These are phyloP conservation scores for Tetramorium simillimum DNA, from an alignment of 1,140 invertebrate species.

Conservation along the genomic window DNA sequence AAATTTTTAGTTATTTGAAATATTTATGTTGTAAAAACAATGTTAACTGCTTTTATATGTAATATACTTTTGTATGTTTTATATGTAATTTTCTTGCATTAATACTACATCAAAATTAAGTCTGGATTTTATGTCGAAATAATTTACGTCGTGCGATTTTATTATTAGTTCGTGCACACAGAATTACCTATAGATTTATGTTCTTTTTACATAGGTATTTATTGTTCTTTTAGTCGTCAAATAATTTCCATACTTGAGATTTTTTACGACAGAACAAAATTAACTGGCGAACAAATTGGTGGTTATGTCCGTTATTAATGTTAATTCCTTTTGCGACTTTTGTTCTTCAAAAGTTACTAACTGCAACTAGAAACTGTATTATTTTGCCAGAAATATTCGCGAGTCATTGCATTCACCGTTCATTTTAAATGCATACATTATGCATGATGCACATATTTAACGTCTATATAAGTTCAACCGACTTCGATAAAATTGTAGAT, in stretches of 20 bases:
- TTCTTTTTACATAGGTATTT: background rate
- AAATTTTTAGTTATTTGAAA: background rate
- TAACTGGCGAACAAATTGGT: background rate
- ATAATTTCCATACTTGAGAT: background rate
- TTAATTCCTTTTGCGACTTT: slow-evolving; percentile 18
- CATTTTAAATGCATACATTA: slow-evolving; percentile 21
- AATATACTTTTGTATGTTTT: background rate
- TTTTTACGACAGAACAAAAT: slow-evolving; percentile 9
- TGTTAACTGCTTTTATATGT: background rate
- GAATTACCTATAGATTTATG: background rate
- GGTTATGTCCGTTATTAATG: background rate
- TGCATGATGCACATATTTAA: slow-evolving; percentile 11
- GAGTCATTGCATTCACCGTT: background rate
- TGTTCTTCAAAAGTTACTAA: slow-evolving; percentile 4
- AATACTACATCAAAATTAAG: background rate
- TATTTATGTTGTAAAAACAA: background rate
- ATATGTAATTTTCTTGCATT: background rate
- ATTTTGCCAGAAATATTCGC: background rate
- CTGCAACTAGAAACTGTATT: slow-evolving; percentile 2
- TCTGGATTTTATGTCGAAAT: background rate
- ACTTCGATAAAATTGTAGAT: slow-evolving; percentile 7
- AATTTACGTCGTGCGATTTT: background rate
- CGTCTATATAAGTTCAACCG: slow-evolving; percentile 2
- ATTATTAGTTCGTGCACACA: background rate
- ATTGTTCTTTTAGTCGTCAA: background rate